Evolutionary conservation across 1,140 invertebrate genomes (phyloP).

Genomic region (Drosophila burlai): DNA sequence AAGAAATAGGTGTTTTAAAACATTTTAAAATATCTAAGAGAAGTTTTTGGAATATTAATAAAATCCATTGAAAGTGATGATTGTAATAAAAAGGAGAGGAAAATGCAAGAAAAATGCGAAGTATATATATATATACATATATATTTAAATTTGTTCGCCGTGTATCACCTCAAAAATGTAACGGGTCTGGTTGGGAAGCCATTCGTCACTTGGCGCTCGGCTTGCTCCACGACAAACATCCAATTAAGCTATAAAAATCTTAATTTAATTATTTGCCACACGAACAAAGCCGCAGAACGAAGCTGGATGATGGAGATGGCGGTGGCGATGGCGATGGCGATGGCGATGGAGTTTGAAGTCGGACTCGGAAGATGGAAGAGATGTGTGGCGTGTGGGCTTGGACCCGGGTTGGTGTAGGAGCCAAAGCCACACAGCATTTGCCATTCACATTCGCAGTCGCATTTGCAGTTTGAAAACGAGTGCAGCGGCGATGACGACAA

Average conservation of each 20-base stretch:
- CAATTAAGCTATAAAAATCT: slow-evolving; percentile 81
- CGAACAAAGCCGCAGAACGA: slow-evolving; percentile 64
- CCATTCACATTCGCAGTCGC: slow-evolving; percentile 61
- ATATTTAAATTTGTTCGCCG: background rate
- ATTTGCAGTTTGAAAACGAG: slow-evolving; percentile 35
- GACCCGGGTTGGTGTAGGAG: slow-evolving; percentile 11
- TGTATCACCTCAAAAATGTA: slow-evolving; percentile 37
- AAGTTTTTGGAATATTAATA: too few relatives aligned
- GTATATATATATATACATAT: too few relatives aligned
- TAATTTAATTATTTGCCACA: slow-evolving; percentile 83
- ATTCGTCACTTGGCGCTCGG: slow-evolving; percentile 45
- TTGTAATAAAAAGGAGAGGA: background rate
- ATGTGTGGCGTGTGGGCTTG: background rate
- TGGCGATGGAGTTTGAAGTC: slow-evolving; percentile 11
- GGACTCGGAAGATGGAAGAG: slow-evolving; percentile 17
- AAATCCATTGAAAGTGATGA: too few relatives aligned
- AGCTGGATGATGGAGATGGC: slow-evolving; percentile 11
- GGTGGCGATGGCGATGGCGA: background rate
- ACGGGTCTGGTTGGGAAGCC: slow-evolving; percentile 30
- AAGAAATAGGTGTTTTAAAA: too few relatives aligned
- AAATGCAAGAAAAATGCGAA: background rate
- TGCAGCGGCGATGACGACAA: slow-evolving; percentile 49
- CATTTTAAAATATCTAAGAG: too few relatives aligned
- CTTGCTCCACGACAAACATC: slow-evolving; percentile 68
- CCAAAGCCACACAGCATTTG: slow-evolving; percentile 48